Base-by-base conservation (phyloP, 1,140 invertebrate species). In the Triops cancriformis region DNA sequence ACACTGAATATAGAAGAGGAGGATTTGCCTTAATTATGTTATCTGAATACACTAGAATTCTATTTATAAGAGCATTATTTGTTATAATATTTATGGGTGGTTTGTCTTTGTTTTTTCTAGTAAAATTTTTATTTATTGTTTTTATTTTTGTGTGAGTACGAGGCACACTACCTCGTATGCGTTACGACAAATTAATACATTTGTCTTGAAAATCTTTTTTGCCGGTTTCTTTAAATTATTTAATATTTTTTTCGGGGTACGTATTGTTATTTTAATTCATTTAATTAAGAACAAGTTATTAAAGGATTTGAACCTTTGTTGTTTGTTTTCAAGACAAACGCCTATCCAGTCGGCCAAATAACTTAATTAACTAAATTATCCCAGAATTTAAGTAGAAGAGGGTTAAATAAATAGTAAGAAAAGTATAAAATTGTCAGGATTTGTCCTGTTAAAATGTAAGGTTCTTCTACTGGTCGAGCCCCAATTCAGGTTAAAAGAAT, bases 1-100 rank as follows among this genome's bases (percentile, higher is more conserved):
- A 92, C 89, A 85, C 89, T 82, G 90, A 92, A 81, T 92, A 90
- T 87, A 86, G 87, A 85, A 87, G 87, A 83, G 85, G 86, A 0
- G 84, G 84, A n/a, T 92, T 92, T 90, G 87, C 88, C 80, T 86
- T 91, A 84, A 88, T 92, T 88, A 91, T 91, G 89, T 86, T 92
- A 84, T 85, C 86, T 45, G 90, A 92, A 82, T 92, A 92, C 88
- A 82, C 83, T 64, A 89, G 84, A 83, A 90, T 92, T 87, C 85
- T 91, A 84, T 89, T 91, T 88, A 87, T 90, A 84, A 88, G 85
- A 79, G 79, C 81, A 45, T 81, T 89, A 83, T 82, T 89, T 86
- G 85, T 75, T 80, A 79, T 79, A 88, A 80, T 89, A 82, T 88
- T 87, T 89, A 83, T 87, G 81, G 83, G 85, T 11, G 81, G 81